Evolutionary conservation across 2,888 invertebrate genomes (phyloP).

Genomic region (Scrobipalpa costella): DNA sequence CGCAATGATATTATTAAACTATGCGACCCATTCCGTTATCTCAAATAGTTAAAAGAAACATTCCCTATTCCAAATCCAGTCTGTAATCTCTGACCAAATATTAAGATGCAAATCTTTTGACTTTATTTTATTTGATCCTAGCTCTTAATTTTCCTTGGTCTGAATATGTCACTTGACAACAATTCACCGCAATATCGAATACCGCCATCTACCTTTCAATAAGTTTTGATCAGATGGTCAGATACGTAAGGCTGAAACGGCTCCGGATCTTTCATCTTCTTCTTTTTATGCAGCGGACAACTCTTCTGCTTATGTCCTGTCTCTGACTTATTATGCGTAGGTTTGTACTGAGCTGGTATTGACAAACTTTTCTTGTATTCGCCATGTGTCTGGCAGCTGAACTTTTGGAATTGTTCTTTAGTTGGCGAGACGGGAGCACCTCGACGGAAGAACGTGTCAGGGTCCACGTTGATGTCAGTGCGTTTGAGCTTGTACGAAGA

Average conservation of each 20-base stretch:
- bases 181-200: no score
- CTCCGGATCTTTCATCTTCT: conserved; percentile 63
- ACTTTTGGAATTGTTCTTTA: conserved; percentile 39
- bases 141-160: no score
- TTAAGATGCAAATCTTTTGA: no score
- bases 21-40: no score
- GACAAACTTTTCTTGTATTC: conserved; percentile 62
- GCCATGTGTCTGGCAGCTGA: conserved; percentile 58
- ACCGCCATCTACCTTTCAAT: conserved; percentile 42
- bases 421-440: conserved; percentile 32
- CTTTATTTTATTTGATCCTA: no score
- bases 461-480: conserved; percentile 34
- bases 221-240: conserved; percentile 76
- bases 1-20: no score
- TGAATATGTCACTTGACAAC: no score
- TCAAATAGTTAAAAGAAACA: no score
- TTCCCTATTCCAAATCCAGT: no score
- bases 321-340: conserved; percentile 72
- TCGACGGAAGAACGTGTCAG: background rate
- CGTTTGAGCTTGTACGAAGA: conserved; percentile 46
- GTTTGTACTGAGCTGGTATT: conserved; percentile 63
- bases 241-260: conserved; percentile 59
- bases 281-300: conserved; percentile 67
- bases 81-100: no score
- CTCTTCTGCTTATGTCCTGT: conserved; percentile 65